Evolutionary conservation across 1,140 invertebrate species (phyloP), one percentile per base, ranked within the genome.

Genomic region (Caerostris darwini): DNA sequence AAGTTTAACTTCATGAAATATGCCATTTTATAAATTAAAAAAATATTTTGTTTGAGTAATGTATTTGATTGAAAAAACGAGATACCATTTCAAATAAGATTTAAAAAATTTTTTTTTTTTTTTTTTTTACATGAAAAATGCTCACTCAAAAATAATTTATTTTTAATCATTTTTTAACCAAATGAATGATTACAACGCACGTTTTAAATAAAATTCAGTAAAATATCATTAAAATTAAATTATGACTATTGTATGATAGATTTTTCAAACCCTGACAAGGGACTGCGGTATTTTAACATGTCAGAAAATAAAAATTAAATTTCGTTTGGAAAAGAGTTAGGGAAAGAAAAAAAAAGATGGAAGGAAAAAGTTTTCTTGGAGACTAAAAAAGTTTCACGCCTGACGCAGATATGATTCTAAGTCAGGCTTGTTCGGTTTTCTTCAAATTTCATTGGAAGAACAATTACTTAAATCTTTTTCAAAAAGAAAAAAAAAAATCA

Each of bases 141-240:
- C 34, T 50, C 71, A 10, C 71, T 77, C 34, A 77, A 77, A 77
- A 14, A 77, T 50, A 50, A 77, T 77, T 53, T 77, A 12, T 77
- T 50, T 77, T 17, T 6, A 50, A 77, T 50, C 53, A 50, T 50
- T 50, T 77, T 77, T 12, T 77, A 50, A 77, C 53, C 34, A 34
- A 77, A 77, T 5, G 14, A 12, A 12, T 1, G 12, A 34, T 77
- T 34, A 3, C 5, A 12, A 77, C 5, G 71, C 50, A 50, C 12
- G 50, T 77, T 12, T 77, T 77, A 77, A 77, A 77, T 77, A 77
- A 77, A 77, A 77, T 53, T 77, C 71, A 77, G 53, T 77, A 77
- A 77, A 77, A 50, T 77, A 50, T 77, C 71, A 77, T 77, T 77
- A 77, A 77, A 77, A 77, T 77, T 77, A 77, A 77, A 77, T 77